Percentiles rank a stretch among this genome's conserved stretches.
Conservation (phyloP, 2,113 vertebrate genomes). For the Bufo gargarizans region DNA sequence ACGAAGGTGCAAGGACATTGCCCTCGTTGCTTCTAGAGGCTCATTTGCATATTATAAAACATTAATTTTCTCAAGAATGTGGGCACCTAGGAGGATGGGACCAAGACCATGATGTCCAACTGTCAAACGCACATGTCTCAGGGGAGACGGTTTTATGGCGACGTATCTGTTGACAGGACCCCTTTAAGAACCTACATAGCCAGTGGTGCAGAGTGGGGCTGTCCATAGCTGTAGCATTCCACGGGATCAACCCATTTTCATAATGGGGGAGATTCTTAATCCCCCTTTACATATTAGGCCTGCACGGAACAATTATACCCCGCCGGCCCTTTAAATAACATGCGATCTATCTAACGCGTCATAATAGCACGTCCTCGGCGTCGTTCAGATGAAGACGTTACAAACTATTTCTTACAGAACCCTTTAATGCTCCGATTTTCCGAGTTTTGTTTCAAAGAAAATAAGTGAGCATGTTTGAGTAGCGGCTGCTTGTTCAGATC, state of each 20-base stretch:
- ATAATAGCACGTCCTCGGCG: background rate
- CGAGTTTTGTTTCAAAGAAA: conserved; percentile 58
- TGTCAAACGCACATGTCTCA: no score
- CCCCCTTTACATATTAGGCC: background rate
- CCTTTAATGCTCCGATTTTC: conserved; percentile 15
- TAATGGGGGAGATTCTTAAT: background rate
- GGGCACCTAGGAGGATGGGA: no score
- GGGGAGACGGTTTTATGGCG: no score
- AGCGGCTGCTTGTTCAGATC: conserved; percentile 51
- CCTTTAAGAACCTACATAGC: background rate
- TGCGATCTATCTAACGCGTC: background rate
- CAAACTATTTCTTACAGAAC: conserved; percentile 25
- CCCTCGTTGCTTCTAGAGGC: no score
- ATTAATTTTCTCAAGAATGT: no score
- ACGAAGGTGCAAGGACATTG: no score
- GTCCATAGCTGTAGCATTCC: no score
- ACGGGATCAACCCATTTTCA: no score
- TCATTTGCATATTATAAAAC: no score
- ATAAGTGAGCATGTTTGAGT: conserved; percentile 62
- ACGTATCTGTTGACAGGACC: no score
- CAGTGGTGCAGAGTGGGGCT: no score
- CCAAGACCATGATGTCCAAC: no score
- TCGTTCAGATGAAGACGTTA: conserved; percentile 26
- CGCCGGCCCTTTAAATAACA: background rate
- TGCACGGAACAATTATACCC: background rate